phyloP scores from a whole-genome alignment of 2,113 vertebrate species.

The Eublepharis macularius region DNA sequence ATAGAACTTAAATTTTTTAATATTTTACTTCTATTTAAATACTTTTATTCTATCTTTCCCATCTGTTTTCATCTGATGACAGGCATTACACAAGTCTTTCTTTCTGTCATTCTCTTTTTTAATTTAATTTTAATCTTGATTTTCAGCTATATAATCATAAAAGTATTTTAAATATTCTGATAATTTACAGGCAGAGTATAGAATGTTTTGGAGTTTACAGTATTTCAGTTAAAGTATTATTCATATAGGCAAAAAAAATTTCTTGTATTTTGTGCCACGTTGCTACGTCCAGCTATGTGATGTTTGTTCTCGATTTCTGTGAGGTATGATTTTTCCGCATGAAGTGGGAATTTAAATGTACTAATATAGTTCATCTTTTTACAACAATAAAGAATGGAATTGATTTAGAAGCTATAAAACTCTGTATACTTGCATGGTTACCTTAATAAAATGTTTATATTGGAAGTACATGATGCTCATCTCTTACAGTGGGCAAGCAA shows the following conservation, averaged over 20 bases:
- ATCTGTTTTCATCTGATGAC: too few relatives aligned
- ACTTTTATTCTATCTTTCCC: too few relatives aligned
- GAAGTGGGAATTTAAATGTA: background rate
- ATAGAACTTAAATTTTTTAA: too few relatives aligned
- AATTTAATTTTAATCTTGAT: too few relatives aligned
- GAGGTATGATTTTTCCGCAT: background rate
- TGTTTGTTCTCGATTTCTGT: background rate
- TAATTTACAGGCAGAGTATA: background rate
- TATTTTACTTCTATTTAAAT: too few relatives aligned
- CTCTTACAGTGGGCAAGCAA: background rate
- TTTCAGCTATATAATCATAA: too few relatives aligned
- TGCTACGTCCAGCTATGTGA: background rate
- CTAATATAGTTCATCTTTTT: background rate
- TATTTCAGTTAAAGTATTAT: background rate
- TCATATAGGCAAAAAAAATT: background rate
- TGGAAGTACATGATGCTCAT: background rate
- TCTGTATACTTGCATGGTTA: background rate
- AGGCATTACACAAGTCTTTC: too few relatives aligned
- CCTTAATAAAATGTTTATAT: background rate
- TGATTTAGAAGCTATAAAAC: background rate
- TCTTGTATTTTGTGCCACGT: background rate
- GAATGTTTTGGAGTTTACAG: background rate
- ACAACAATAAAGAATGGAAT: background rate
- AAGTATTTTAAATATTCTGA: too few relatives aligned
- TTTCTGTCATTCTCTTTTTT: too few relatives aligned